Conservation (phyloP, 1,140 invertebrate species). For the Chionoecetes opilio region DNA sequence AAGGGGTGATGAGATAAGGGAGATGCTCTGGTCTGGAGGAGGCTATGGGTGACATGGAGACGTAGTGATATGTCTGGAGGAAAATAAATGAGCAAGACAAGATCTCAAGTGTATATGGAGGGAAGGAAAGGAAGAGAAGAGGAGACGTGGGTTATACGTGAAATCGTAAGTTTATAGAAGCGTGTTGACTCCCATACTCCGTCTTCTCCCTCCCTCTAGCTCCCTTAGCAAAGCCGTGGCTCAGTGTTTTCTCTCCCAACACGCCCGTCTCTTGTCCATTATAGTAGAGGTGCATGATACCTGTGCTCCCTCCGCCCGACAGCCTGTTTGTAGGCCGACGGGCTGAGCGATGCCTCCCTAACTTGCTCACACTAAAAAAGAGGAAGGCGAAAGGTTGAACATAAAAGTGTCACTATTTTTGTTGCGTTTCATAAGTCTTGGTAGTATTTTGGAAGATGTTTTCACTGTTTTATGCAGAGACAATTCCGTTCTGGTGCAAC, state of each 20-base stretch:
- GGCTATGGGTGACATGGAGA: background rate
- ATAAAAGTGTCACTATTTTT: too few relatives aligned
- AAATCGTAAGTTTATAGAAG: background rate
- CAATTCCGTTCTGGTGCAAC: too few relatives aligned
- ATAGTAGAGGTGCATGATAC: conserved; percentile 8
- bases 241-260: conserved; percentile 6
- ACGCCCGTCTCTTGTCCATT: background rate
- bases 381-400: too few relatives aligned
- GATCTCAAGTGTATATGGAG: conserved; percentile 5
- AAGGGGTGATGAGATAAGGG: too few relatives aligned
- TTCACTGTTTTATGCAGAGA: too few relatives aligned
- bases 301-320: background rate
- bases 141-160: background rate
- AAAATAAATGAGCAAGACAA: background rate
- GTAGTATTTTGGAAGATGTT: too few relatives aligned
- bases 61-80: background rate
- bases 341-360: background rate
- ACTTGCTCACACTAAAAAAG: too few relatives aligned
- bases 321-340: background rate
- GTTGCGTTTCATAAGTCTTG: too few relatives aligned
- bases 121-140: conserved; percentile 27
- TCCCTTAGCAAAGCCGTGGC: background rate
- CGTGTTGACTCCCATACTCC: background rate
- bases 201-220: background rate
- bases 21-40: background rate